phyloP scores from a whole-genome alignment of 2,113 vertebrate genomes.

The Oncorhynchus masou region DNA sequence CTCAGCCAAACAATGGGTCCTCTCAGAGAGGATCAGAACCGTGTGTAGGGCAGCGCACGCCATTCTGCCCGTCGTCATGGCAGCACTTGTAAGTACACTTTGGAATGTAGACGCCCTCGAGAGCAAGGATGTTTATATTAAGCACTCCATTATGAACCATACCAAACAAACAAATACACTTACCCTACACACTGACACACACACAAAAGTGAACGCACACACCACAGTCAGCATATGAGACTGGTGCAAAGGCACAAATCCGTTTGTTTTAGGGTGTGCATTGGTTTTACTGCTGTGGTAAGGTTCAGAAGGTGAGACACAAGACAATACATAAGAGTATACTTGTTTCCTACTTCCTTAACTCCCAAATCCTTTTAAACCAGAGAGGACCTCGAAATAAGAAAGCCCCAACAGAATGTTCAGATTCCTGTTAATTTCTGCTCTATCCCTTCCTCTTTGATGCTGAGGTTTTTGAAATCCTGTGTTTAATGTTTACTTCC shows the following conservation, averaged over 20 bases:
- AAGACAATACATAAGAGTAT: too few relatives aligned
- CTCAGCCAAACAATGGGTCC: slow-evolving; percentile 63
- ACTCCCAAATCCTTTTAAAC: too few relatives aligned
- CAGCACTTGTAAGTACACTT: slow-evolving; percentile 68
- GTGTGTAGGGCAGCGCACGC: slow-evolving; percentile 67
- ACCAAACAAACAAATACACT: slow-evolving; percentile 12
- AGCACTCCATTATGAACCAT: slow-evolving; percentile 15
- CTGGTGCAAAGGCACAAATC: background rate
- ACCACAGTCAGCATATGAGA: background rate
- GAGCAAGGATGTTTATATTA: slow-evolving; percentile 3
- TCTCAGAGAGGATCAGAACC: slow-evolving; percentile 77
- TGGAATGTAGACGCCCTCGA: slow-evolving; percentile 64
- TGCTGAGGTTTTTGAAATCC: background rate
- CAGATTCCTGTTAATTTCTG: too few relatives aligned
- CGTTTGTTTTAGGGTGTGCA: background rate
- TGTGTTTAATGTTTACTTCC: background rate
- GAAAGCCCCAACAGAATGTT: too few relatives aligned
- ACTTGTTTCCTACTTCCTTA: too few relatives aligned
- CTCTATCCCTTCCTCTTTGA: background rate
- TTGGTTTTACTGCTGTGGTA: background rate
- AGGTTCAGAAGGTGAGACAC: background rate
- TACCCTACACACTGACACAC: slow-evolving; percentile 2
- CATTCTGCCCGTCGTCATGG: slow-evolving; percentile 77
- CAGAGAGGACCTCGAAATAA: too few relatives aligned
- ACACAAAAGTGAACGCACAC: background rate